Base-by-base conservation (phyloP, 2,888 invertebrate genomes). In the Drosophila nr. perissopoda region DNA sequence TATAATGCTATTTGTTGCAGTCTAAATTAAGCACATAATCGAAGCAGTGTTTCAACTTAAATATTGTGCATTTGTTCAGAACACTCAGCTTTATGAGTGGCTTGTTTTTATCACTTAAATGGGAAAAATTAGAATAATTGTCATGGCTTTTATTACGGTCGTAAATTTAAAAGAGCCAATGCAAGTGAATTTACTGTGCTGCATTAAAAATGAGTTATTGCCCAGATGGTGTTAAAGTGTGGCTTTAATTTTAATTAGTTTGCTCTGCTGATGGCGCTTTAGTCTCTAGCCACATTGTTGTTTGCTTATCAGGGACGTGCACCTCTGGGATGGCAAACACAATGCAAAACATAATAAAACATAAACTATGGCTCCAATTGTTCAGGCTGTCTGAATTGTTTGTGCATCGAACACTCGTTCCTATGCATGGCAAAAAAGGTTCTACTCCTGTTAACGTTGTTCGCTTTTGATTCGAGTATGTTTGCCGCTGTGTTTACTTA, bases 201-300 rank as follows among this genome's bases (percentile, higher is more conserved):
- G 80, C 71, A 80, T 79, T 77, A 76, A 73, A 73, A 54, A 75
- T 83, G 73, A 84, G 70, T 83, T 80, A 84, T 86, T 56, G 72
- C 63, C 73, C 81, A 67, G 81, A 76, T 83, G 86, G 73, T 81
- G 67, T 78, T 69, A 80, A 86, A 80, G 86, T 83, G 87, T 75
- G 67, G 67, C 79, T 87, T 72, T 63, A 73, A 86, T 78, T 88
- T 87, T 87, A 88, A 85, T 85, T 88, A 88, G 83, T 83, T 85
- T 81, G 76, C 78, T 78, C 68, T 74, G 51, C 73, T 58, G 70
- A 82, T 70, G 73, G 54, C n/a, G 73, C 34, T 56, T 53, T 53
- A 25, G 49, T 33, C 34, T 42, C 54, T 48, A 49, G 53, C 42
- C 66, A 45, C 60, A 74, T 53, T 78, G 38, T 38, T 42, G 56